A percentile compares a stretch with the other conserved stretches of the same genome.
Evolutionary conservation across 1,140 invertebrate genomes (phyloP).

Genomic region (Philopotamus ludificatus): DNA sequence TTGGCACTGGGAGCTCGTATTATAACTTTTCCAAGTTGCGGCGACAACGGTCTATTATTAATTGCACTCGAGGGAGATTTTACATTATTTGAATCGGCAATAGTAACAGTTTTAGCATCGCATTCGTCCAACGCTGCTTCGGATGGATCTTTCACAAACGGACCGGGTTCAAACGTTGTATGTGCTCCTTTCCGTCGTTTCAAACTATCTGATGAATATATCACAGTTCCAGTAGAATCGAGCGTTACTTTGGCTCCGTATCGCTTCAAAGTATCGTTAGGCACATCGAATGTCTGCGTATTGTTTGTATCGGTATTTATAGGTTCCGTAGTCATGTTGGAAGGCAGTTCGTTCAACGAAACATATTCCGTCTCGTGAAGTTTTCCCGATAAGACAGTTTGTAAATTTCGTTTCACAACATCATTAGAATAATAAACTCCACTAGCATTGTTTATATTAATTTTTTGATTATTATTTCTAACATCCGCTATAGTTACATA

Average conservation of each 20-base stretch:
- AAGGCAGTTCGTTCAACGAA: slow-evolving; percentile 76
- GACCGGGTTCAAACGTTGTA: slow-evolving; percentile 81
- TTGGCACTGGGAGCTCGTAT: slow-evolving; percentile 60
- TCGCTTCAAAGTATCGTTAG: slow-evolving; percentile 37
- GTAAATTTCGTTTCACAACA: slow-evolving; percentile 58
- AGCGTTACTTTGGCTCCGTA: slow-evolving; percentile 77
- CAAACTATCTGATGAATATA: slow-evolving; percentile 86
- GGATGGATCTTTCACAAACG: slow-evolving; percentile 65
- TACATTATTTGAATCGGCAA: slow-evolving; percentile 6
- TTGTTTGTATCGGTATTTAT: slow-evolving; percentile 48
- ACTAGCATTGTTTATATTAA: slow-evolving; percentile 48
- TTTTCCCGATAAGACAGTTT: slow-evolving; percentile 57
- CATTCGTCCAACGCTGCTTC: slow-evolving; percentile 51
- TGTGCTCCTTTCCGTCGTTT: slow-evolving; percentile 77
- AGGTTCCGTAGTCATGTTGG: slow-evolving; percentile 56
- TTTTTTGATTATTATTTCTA: slow-evolving; percentile 70
- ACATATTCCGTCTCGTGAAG: slow-evolving; percentile 72
- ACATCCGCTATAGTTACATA: slow-evolving; percentile 83
- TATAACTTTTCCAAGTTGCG: slow-evolving; percentile 65
- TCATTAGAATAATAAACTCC: slow-evolving; percentile 59
- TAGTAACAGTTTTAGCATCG: slow-evolving; percentile 38
- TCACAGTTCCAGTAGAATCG: slow-evolving; percentile 85
- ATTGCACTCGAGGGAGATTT: background rate
- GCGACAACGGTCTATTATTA: slow-evolving; percentile 42
- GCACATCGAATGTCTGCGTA: slow-evolving; percentile 45